Evolutionary conservation across 2,888 invertebrate genomes (phyloP), one percentile per base, ranked within the genome.

Genomic region (Mesodorylaimus sp.): DNA sequence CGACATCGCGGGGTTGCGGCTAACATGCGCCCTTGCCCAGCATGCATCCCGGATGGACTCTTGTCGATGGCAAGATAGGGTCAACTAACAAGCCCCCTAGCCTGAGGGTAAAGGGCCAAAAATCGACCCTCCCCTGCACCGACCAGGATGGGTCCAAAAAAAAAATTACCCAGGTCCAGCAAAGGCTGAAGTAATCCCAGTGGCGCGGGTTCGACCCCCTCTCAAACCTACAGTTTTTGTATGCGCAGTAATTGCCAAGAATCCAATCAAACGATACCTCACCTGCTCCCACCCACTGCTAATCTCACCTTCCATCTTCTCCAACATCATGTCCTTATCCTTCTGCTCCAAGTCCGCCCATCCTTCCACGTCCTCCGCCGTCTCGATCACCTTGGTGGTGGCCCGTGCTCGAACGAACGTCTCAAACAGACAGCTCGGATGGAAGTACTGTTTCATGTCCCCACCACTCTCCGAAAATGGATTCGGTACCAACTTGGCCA

Each of bases 361-460:
- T 26, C 83, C 83, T 47, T 79, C 81, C 25, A 87, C 73, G 60
- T 87, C 86, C 53, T 79, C 79, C 50, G 66, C 67, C 1, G 78
- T 74, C 57, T 84, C 82, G 52, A 88, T 81, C 51, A 81, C 76
- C 68, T 81, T 82, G 0, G 87, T 87, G 0, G 80, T 76, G 0
- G 81, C 79, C 48, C 85, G 71, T 59, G 87, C 86, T 62, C 79
- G 79, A 37, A 77, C 70, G 56, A 88, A 79, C 19, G 76, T 75
- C 62, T 84, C 80, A 73, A 85, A 81, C 3, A 87, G 69, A 60
- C 87, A 88, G 51, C 76, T 71, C 0, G 82, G 69, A 62, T 87
- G 87, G 65, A 79, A 76, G 81, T 84, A 87, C 56, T 77, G 76
- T 66, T 85, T 87, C 83, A 87, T 83, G 59, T 78, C 78, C 1